Percentiles rank a stretch among this genome's conserved stretches.
These are phyloP conservation scores for Atherinosoma microstoma DNA, from an alignment of 2,797 vertebrate species.

Conservation along the genomic window DNA sequence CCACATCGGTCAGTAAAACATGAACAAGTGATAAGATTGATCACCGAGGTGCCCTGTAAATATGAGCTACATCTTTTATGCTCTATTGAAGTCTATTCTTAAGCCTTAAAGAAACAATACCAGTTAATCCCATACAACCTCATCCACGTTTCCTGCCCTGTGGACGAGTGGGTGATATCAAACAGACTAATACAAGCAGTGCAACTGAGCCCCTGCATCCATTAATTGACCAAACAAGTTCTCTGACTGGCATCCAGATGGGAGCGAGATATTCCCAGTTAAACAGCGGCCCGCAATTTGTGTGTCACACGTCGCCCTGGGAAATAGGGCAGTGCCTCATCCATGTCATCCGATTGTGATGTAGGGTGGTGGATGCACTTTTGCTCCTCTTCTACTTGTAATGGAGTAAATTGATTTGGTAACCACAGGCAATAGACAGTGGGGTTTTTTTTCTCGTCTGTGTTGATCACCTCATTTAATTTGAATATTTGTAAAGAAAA, in stretches of 20 bases:
- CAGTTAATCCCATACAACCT: not conserved
- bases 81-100: not conserved
- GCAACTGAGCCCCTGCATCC: not conserved
- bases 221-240: slow-evolving; percentile 56
- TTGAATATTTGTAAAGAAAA: not conserved
- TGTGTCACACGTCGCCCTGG: slow-evolving; percentile 74
- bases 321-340: slow-evolving; percentile 72
- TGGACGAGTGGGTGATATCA: not conserved
- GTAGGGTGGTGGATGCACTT: slow-evolving; percentile 50
- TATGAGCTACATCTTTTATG: not conserved
- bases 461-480: not conserved
- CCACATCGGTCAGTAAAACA: not conserved
- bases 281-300: slow-evolving; percentile 58
- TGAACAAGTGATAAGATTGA: not conserved
- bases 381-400: slow-evolving; percentile 52
- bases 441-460: not conserved
- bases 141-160: not conserved
- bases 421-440: slow-evolving; percentile 28
- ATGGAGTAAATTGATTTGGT: slow-evolving; percentile 57
- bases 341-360: slow-evolving; percentile 63
- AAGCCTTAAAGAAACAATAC: not conserved
- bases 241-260: slow-evolving; percentile 58
- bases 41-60: not conserved
- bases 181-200: not conserved
- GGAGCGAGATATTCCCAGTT: slow-evolving; percentile 61